phyloP scores from a whole-genome alignment of 2,888 invertebrate species.

The Spilosoma lubricipeda region DNA sequence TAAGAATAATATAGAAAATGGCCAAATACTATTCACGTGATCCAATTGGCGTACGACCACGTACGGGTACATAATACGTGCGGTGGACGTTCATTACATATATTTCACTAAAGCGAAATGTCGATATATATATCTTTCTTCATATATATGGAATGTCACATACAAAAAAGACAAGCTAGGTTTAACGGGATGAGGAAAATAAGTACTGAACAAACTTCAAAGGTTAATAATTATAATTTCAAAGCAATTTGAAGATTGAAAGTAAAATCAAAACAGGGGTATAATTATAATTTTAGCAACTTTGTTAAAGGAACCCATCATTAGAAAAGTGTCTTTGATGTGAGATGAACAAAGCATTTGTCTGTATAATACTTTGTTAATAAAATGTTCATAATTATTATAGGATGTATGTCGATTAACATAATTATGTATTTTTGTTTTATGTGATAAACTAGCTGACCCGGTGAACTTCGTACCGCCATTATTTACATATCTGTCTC shows the following conservation, averaged over 20 bases:
- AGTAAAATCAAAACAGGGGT: background rate
- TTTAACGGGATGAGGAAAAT: background rate
- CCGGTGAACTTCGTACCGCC: no score
- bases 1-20: background rate
- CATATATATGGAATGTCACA: background rate
- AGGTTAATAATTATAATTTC: background rate
- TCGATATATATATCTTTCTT: background rate
- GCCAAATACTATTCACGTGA: background rate
- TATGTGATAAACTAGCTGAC: no score
- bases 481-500: no score
- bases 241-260: background rate
- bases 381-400: background rate
- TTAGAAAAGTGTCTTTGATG: background rate
- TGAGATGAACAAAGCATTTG: background rate
- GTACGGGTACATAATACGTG: slow-evolving; percentile 6
- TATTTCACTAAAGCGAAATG: slow-evolving; percentile 1
- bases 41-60: background rate
- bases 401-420: background rate
- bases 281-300: background rate
- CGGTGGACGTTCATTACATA: slow-evolving; percentile 9
- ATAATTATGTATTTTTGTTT: no score
- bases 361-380: background rate
- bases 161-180: background rate
- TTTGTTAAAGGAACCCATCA: background rate
- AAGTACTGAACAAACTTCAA: background rate